phyloP scores from a whole-genome alignment of 2,113 vertebrate genomes.

The Cnemophilus loriae region DNA sequence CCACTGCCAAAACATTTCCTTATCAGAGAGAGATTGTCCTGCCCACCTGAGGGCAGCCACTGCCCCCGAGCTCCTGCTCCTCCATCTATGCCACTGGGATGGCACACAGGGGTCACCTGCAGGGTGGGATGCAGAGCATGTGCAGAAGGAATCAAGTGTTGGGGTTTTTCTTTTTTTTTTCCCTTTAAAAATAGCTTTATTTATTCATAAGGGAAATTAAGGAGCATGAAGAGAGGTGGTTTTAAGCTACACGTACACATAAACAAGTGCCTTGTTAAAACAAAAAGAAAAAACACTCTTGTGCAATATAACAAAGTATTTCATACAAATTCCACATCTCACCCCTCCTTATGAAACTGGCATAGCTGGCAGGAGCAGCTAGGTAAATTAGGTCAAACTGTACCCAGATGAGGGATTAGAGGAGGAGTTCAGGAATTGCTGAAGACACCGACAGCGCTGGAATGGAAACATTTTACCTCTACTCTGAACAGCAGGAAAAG shows the following conservation, averaged over 20 bases:
- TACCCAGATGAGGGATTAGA: conserved; percentile 41
- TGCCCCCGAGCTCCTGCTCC: background rate
- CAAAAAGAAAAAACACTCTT: background rate
- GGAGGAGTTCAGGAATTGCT: background rate
- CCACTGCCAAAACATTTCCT: background rate
- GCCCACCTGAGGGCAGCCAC: background rate
- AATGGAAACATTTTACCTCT: background rate
- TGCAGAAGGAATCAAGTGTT: background rate
- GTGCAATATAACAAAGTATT: background rate
- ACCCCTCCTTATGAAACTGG: background rate
- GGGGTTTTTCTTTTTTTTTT: accelerated
- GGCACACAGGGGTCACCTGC: background rate
- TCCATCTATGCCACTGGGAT: background rate
- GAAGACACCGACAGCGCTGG: background rate
- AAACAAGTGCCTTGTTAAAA: background rate
- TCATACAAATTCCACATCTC: background rate
- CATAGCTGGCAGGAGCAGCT: background rate
- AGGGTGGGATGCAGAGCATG: background rate
- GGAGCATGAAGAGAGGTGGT: background rate
- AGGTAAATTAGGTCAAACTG: conserved; percentile 16
- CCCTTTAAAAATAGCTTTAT: background rate
- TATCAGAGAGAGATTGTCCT: background rate
- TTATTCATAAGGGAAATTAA: background rate
- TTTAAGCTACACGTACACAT: background rate
- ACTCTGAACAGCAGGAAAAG: background rate